Evolutionary conservation across 2,888 invertebrate species (phyloP).

Genomic region (Halocaridina rubra): DNA sequence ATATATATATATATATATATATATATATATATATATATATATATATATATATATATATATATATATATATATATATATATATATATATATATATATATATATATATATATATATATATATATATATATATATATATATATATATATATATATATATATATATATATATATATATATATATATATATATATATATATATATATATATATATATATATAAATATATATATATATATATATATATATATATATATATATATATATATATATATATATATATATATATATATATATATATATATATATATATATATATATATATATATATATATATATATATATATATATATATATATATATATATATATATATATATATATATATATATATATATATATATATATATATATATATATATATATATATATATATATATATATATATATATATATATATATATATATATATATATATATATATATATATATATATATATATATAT

Average conservation of each 20-base stretch:
- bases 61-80: neutral
- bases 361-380: neutral
- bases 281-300: neutral
- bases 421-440: neutral
- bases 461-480: neutral
- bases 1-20: neutral
- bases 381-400: neutral
- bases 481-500: neutral
- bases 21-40: neutral
- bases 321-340: neutral
- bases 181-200: neutral
- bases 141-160: neutral
- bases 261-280: neutral
- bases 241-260: slow-evolving; percentile 1
- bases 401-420: neutral
- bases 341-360: neutral
- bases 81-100: neutral
- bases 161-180: neutral
- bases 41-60: neutral
- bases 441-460: neutral
- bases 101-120: neutral
- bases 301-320: neutral
- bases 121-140: neutral
- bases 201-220: neutral
- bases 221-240: slow-evolving; percentile 2